Conservation (phyloP, 2,797 vertebrate species). For the Hyperoplus lanceolatus region DNA sequence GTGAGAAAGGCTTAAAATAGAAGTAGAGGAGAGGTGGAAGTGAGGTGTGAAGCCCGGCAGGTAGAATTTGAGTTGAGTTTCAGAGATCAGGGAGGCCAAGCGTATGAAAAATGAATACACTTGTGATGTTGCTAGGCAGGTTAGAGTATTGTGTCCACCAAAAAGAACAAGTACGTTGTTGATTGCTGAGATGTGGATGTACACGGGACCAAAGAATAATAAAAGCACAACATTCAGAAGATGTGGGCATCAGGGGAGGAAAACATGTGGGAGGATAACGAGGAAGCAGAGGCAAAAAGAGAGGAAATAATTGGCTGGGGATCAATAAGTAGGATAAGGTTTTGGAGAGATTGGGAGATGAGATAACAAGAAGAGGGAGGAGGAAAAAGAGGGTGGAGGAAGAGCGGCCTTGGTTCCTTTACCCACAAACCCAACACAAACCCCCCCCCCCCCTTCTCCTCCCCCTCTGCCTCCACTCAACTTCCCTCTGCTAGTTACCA, state of each 20-base stretch:
- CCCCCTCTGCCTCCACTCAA: constrained; percentile 60
- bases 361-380: constrained; percentile 28
- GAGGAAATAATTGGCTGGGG: constrained; percentile 20
- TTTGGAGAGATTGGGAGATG: constrained; percentile 46
- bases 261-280: constrained; percentile 1
- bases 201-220: not conserved
- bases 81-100: constrained; percentile 12
- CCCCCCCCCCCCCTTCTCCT: constrained; percentile 25
- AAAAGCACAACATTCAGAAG: constrained; percentile 1
- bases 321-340: constrained; percentile 30
- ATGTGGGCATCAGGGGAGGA: not conserved
- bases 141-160: not conserved
- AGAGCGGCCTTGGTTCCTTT: constrained; percentile 50
- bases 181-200: not conserved
- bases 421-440: constrained; percentile 60
- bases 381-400: constrained; percentile 27
- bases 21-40: not conserved
- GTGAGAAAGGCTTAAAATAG: constrained; percentile 9
- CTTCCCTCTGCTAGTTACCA: constrained; percentile 85
- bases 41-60: constrained; percentile 5
- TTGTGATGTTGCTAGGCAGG: constrained; percentile 2
- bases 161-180: not conserved
- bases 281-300: constrained; percentile 33
- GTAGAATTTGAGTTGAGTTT: constrained; percentile 12
- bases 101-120: constrained; percentile 4